Percentiles rank a stretch among this genome's conserved stretches.
These are phyloP conservation scores for Hypomecis punctinalis DNA, from an alignment of 2,888 invertebrate genomes.

Conservation along the genomic window DNA sequence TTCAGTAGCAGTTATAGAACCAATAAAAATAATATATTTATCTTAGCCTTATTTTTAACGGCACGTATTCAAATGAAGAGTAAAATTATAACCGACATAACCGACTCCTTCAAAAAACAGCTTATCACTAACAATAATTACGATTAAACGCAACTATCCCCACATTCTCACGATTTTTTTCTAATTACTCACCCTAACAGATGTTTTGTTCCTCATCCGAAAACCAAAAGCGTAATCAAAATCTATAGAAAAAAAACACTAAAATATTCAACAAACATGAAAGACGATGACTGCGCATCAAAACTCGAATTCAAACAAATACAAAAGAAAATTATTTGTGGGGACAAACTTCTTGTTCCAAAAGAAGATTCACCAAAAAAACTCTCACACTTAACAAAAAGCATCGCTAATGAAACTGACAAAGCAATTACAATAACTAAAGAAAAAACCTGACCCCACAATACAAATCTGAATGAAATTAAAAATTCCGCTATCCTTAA, in stretches of 20 bases:
- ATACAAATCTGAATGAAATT: slow-evolving; percentile 66
- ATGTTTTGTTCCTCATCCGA: slow-evolving; percentile 70
- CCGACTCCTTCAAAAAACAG: slow-evolving; percentile 43
- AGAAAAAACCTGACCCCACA: slow-evolving; percentile 78
- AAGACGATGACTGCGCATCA: slow-evolving; percentile 77
- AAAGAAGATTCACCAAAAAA: slow-evolving; percentile 59
- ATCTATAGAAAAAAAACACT: slow-evolving; percentile 65
- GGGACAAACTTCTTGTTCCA: slow-evolving; percentile 78
- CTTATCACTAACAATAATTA: slow-evolving; percentile 50
- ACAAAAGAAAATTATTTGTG: slow-evolving; percentile 73
- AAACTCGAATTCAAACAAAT: slow-evolving; percentile 82
- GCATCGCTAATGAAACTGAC: slow-evolving; percentile 75
- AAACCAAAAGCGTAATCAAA: slow-evolving; percentile 68
- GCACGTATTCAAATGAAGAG: neutral
- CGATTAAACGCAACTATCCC: slow-evolving; percentile 63
- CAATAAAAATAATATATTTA: no score
- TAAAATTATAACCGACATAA: slow-evolving; percentile 42
- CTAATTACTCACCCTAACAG: slow-evolving; percentile 74
- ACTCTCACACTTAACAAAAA: slow-evolving; percentile 67
- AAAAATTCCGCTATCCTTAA: slow-evolving; percentile 75
- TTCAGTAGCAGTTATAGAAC: no score
- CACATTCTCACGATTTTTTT: slow-evolving; percentile 81
- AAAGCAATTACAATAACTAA: slow-evolving; percentile 64
- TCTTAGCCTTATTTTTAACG: neutral
- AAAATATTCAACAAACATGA: slow-evolving; percentile 76